Base-by-base conservation (phyloP, 1,140 invertebrate species). In the Goniozus legneri region DNA sequence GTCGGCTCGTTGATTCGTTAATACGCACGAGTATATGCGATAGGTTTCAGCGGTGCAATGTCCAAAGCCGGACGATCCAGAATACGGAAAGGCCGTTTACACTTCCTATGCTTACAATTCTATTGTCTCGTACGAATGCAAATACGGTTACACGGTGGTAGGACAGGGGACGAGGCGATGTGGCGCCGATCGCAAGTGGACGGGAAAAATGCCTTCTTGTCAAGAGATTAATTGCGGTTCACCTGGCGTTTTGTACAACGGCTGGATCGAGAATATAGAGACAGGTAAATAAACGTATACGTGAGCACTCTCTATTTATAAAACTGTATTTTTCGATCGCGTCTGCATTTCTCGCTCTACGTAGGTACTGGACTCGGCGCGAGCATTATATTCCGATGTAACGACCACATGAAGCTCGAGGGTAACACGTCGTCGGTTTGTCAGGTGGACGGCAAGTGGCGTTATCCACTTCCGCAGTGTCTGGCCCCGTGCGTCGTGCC, bases 181-280 rank as follows among this genome's bases (percentile, higher is more conserved):
- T 73, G 87, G 88, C 2, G 87, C 92, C 2, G 91, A 97, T 72
- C 88, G 88, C 66, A 86, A 88, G 67, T 98, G 95, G 95, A 87
- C 89, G 12, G 95, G 91, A 21, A 79, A 82, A 10, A 82, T 89
- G 54, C 92, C 94, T 1, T 76, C 79, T 21, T 98, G 95, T 71
- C 89, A 93, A 84, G 95, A 97, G 77, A 97, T 98, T 60, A 91
- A 96, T 76, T 98, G 95, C 71, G 91, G 92, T 2, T 84, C 87
- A 56, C 92, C 93, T 0, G 92, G 92, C 3, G 80, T 85, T 15
- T 78, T 98, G 1, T 91, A 89, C 79, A 97, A 98, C 67, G 95
- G 95, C 6, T 97, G 93, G 87, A 80, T 98, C 44, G 92, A 97
- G 71, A 95, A 95, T 59, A 89, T 91, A 39, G 89, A 92, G 55